phyloP scores from a whole-genome alignment of 35 echinoderm and acorn worm genomes.

The Antedon bifida region DNA sequence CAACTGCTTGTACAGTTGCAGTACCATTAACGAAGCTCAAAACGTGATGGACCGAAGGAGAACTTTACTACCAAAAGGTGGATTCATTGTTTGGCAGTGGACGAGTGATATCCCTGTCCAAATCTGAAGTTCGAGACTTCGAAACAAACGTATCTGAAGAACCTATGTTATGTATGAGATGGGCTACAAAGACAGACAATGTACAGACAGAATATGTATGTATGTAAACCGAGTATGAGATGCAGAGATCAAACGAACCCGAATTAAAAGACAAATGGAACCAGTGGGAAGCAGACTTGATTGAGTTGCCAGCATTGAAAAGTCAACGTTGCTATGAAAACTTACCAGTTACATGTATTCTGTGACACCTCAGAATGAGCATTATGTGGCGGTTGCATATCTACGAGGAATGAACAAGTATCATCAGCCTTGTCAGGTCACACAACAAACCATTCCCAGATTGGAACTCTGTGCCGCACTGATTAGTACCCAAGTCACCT shows the following conservation, averaged over 20 bases:
- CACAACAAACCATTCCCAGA: background rate
- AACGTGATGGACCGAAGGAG: background rate
- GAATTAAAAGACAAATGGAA: background rate
- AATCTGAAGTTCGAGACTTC: background rate
- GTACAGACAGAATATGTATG: constrained; percentile 3
- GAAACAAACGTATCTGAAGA: background rate
- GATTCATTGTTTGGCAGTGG: constrained; percentile 4
- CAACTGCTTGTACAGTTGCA: background rate
- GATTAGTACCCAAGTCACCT: background rate
- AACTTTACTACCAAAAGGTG: background rate
- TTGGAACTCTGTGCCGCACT: constrained; percentile 7
- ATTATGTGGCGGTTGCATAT: constrained; percentile 10
- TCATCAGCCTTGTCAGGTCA: background rate
- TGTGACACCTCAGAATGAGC: constrained; percentile 2
- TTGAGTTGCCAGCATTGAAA: background rate
- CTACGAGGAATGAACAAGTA: background rate
- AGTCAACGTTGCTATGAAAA: background rate
- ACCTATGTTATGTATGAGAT: background rate
- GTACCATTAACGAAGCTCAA: background rate
- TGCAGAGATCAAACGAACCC: background rate
- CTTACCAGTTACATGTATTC: constrained; percentile 4
- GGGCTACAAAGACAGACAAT: background rate
- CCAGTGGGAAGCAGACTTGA: background rate
- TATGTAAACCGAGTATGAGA: background rate
- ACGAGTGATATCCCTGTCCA: background rate